These are phyloP conservation scores for human (Homo sapiens) DNA, from an alignment of 2,113 vertebrate species.

Conservation along the genomic window GRCh38 chr2:240452501-240453000, in stretches of 20 bases:
- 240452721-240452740: not conserved
- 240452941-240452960: not conserved
- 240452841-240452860: not conserved
- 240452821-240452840: not conserved
- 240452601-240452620: not conserved
- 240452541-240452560: not conserved
- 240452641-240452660: not conserved
- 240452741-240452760: not conserved
- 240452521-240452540: not conserved
- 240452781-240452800: not conserved
- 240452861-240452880: too few relatives aligned
- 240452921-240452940: not conserved
- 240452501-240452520: not conserved
- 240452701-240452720: not conserved
- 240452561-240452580: not conserved
- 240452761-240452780: not conserved
- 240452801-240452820: not conserved
- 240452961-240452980: not conserved
- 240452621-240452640: not conserved
- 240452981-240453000: not conserved
- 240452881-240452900: not conserved
- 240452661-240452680: accelerated
- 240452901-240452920: not conserved
- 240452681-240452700: not conserved
- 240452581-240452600: not conserved